Conservation (phyloP, 1,140 invertebrate species). For the Augochlora pura region DNA sequence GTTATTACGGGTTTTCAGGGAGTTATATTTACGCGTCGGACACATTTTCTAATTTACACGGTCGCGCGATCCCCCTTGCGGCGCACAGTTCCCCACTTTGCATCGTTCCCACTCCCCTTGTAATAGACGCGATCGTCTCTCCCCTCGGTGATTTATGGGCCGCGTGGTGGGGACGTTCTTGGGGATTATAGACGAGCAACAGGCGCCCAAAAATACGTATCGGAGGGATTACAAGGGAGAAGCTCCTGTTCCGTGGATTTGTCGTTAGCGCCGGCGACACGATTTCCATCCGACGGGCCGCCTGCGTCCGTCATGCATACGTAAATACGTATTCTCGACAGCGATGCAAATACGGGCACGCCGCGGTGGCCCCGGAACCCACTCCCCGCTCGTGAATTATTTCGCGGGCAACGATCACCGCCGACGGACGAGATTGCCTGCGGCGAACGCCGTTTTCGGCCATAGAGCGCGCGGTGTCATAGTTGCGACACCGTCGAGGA, state of each 20-base stretch:
- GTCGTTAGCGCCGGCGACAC: not conserved
- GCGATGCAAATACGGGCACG: conserved; percentile 1
- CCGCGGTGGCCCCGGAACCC: not conserved
- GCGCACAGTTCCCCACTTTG: too few species aligned
- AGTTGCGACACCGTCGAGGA: not conserved
- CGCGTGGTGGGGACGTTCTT: not conserved
- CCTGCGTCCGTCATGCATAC: conserved; percentile 2
- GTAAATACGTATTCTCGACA: conserved; percentile 3
- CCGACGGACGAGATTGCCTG: too few species aligned
- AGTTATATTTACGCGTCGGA: too few species aligned
- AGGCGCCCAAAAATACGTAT: not conserved
- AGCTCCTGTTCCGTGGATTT: not conserved
- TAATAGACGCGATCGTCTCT: too few species aligned
- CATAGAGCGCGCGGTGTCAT: not conserved
- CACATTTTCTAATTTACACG: too few species aligned
- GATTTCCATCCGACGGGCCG: not conserved
- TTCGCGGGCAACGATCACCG: not conserved
- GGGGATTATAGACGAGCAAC: conserved; percentile 3
- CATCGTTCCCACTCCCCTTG: too few species aligned
- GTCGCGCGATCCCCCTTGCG: too few species aligned
- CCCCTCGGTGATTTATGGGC: too few species aligned
- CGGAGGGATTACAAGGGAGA: not conserved
- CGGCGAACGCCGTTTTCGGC: not conserved
- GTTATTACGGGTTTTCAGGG: too few species aligned
- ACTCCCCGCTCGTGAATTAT: not conserved